Evolutionary conservation across 2,113 vertebrate genomes (phyloP).

Genomic region (Mustela nigripes): DNA sequence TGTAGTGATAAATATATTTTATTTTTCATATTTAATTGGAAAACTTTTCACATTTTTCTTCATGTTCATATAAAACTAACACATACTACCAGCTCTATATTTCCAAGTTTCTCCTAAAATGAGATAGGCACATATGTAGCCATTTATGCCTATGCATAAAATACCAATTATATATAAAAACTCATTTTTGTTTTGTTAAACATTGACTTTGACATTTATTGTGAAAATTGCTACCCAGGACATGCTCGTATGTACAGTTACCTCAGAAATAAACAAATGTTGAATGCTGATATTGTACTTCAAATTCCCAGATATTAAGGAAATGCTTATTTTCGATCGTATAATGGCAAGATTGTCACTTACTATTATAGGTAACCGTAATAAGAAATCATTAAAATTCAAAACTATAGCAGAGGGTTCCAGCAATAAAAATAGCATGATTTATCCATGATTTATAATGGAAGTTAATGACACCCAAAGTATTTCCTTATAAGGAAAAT

Average conservation of each 20-base stretch:
- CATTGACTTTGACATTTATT: background rate
- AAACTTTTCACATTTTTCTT: background rate
- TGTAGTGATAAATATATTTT: background rate
- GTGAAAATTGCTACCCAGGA: background rate
- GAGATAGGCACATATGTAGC: background rate
- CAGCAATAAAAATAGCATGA: background rate
- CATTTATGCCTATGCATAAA: slow-evolving; percentile 6
- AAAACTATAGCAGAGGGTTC: background rate
- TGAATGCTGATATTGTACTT: background rate
- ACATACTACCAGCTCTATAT: background rate
- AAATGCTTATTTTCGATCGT: background rate
- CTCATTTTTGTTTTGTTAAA: background rate
- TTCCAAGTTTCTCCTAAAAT: background rate
- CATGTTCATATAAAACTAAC: background rate
- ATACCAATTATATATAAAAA: background rate
- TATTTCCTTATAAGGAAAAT: background rate
- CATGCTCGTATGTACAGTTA: background rate
- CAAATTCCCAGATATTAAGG: background rate
- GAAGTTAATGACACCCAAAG: background rate
- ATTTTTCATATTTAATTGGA: background rate
- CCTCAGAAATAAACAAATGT: background rate
- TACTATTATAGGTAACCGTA: background rate
- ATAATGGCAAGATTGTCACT: background rate
- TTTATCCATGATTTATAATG: background rate
- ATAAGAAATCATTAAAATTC: background rate